phyloP scores from a whole-genome alignment of 2,113 vertebrate species.

The Bungarus multicinctus region DNA sequence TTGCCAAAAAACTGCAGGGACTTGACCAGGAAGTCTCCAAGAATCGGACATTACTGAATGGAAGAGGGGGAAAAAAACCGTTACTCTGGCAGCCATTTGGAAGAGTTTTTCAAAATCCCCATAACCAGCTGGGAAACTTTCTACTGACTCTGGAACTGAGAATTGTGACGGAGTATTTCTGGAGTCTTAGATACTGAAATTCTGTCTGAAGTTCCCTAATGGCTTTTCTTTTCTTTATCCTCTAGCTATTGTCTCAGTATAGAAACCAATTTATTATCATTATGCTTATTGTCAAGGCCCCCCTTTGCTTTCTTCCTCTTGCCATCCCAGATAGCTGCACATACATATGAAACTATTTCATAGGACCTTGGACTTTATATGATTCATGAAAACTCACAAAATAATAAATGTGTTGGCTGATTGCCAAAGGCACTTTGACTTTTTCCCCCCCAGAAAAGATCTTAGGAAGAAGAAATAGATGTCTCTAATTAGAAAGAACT shows the following conservation, averaged over 20 bases:
- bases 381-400: background rate
- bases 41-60: too few species aligned
- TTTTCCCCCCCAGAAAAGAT: background rate
- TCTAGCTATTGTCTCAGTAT: background rate
- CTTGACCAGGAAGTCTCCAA: too few species aligned
- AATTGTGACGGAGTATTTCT: background rate
- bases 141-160: background rate
- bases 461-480: background rate
- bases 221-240: background rate
- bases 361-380: background rate
- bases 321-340: background rate
- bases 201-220: background rate
- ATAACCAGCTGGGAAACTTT: background rate
- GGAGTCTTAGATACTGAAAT: background rate
- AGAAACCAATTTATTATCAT: background rate
- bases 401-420: background rate
- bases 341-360: background rate
- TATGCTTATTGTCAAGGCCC: background rate
- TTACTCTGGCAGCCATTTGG: conserved; percentile 12
- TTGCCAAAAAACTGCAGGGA: too few species aligned
- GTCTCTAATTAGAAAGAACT: background rate
- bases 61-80: too few species aligned
- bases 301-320: background rate
- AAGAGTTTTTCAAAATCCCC: background rate
- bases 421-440: background rate